Conservation (phyloP, 2,888 invertebrate genomes). For the Acleris literana region DNA sequence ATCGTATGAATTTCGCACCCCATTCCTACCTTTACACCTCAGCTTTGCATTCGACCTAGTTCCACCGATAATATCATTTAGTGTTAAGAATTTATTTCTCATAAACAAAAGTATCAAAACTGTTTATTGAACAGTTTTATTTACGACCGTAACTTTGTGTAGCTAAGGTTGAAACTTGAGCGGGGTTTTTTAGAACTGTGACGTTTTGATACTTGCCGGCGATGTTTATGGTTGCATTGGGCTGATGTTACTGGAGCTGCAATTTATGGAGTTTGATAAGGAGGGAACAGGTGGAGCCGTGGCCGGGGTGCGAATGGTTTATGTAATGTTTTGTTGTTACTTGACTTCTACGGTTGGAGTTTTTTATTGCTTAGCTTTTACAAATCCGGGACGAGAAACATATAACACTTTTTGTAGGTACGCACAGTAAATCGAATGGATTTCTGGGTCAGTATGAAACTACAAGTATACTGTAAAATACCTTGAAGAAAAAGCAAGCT, state of each 20-base stretch:
- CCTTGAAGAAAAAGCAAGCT: too few relatives aligned
- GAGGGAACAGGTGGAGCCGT: neutral
- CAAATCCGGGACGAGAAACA: too few relatives aligned
- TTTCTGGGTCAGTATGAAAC: too few relatives aligned
- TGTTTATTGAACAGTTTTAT: neutral
- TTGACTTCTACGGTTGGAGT: neutral
- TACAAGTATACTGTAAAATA: too few relatives aligned
- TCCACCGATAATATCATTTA: slow-evolving; percentile 9
- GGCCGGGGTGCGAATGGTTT: neutral
- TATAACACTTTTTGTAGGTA: too few relatives aligned
- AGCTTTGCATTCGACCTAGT: slow-evolving; percentile 14
- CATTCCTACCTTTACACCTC: slow-evolving; percentile 9
- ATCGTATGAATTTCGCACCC: slow-evolving; percentile 9
- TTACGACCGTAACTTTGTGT: neutral
- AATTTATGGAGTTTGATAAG: slow-evolving; percentile 10
- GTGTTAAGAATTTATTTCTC: neutral
- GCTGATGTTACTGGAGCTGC: neutral
- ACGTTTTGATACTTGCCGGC: neutral
- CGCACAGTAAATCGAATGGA: too few relatives aligned
- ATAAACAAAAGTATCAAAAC: neutral
- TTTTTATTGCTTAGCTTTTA: neutral
- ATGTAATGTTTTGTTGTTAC: neutral
- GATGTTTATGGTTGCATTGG: slow-evolving; percentile 6
- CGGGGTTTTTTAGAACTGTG: neutral
- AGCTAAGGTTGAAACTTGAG: neutral